These are phyloP conservation scores for Butorides virescens DNA, from an alignment of 2,113 vertebrate genomes.

Conservation along the genomic window DNA sequence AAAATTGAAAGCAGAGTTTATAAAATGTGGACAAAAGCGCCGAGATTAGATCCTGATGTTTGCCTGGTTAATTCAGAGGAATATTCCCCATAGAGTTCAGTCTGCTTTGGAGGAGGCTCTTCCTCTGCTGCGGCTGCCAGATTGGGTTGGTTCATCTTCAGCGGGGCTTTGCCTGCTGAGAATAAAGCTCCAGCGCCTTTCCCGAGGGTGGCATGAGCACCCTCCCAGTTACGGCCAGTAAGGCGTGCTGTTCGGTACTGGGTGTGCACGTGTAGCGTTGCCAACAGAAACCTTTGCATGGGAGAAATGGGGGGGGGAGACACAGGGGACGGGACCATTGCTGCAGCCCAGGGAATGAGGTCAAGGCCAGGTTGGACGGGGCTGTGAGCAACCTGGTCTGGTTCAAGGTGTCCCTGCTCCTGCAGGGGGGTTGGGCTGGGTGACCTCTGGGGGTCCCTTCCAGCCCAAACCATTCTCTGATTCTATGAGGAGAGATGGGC, in stretches of 20 bases:
- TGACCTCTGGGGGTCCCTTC: too few species aligned
- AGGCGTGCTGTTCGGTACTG: fast-evolving
- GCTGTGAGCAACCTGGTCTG: too few species aligned
- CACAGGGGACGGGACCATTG: not conserved
- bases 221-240: not conserved
- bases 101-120: not conserved
- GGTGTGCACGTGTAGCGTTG: fast-evolving
- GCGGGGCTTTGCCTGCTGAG: not conserved
- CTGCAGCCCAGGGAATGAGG: not conserved
- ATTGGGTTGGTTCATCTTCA: not conserved
- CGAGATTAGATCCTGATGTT: not conserved
- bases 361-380: too few species aligned
- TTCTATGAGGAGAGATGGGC: not conserved
- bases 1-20: not conserved
- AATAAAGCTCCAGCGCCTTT: not conserved
- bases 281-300: not conserved
- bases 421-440: too few species aligned
- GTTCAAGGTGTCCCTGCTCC: too few species aligned
- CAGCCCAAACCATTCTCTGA: too few species aligned
- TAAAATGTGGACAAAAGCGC: not conserved
- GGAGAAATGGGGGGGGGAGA: not conserved
- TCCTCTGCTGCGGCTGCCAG: not conserved
- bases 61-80: not conserved
- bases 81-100: not conserved
- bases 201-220: fast-evolving